Evolutionary conservation across 2,888 invertebrate species (phyloP).

Genomic region (Lagria hirta): DNA sequence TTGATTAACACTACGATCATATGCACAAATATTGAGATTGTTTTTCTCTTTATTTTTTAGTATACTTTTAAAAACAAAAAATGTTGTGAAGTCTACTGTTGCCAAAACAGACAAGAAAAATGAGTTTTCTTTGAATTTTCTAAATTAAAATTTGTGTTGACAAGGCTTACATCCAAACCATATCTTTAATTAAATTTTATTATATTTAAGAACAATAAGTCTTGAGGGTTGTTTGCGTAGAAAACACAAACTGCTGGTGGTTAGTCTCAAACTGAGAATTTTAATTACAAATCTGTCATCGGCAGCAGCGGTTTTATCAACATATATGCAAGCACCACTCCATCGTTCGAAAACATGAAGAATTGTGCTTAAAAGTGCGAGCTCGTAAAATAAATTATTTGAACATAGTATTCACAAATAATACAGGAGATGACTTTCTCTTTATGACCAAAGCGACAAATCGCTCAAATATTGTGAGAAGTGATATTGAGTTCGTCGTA

Average conservation of each 20-base stretch:
- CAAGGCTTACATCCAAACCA: too few species aligned
- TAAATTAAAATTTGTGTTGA: too few species aligned
- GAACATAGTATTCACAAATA: conserved; percentile 11
- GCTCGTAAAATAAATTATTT: conserved; percentile 11
- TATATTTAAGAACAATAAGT: conserved; percentile 43
- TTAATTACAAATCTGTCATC: conserved; percentile 47
- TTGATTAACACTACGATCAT: too few species aligned
- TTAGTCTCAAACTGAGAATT: conserved; percentile 45
- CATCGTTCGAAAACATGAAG: conserved; percentile 6
- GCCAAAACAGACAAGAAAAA: too few species aligned
- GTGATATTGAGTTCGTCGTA: conserved; percentile 5
- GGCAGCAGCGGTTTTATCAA: conserved; percentile 32
- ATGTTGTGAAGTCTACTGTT: too few species aligned
- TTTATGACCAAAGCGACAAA: conserved; percentile 8
- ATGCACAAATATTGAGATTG: too few species aligned
- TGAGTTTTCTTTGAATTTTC: too few species aligned
- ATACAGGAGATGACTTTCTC: conserved; percentile 15
- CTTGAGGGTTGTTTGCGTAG: conserved; percentile 33
- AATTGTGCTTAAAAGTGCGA: conserved; percentile 5
- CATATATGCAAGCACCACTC: conserved; percentile 10
- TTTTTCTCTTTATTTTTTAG: too few species aligned
- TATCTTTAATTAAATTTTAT: conserved; percentile 45
- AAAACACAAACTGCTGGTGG: too few species aligned
- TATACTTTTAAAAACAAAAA: too few species aligned
- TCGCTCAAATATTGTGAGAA: conserved; percentile 12